These are phyloP conservation scores for Eleginops maclovinus DNA, from an alignment of 2,113 vertebrate species.

Conservation along the genomic window DNA sequence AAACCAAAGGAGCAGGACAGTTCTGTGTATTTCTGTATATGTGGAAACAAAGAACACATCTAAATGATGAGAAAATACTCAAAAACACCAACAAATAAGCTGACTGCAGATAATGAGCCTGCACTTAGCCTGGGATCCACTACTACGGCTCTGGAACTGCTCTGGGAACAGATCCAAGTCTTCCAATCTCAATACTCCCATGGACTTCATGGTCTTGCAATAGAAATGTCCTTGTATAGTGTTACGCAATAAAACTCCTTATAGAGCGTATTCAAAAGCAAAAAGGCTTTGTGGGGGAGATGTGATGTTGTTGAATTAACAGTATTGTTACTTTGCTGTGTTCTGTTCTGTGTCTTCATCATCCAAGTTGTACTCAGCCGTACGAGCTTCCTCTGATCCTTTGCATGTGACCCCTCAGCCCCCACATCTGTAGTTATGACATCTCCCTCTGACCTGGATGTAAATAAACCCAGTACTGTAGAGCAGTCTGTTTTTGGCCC, in stretches of 20 bases:
- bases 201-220: slow-evolving; percentile 63
- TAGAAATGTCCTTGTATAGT: slow-evolving; percentile 64
- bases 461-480: slow-evolving; percentile 91
- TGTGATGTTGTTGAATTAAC: slow-evolving; percentile 61
- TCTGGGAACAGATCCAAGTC: slow-evolving; percentile 75
- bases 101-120: slow-evolving; percentile 36
- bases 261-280: slow-evolving; percentile 74
- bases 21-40: slow-evolving; percentile 26
- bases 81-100: slow-evolving; percentile 68
- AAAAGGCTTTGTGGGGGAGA: slow-evolving; percentile 52
- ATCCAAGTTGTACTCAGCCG: slow-evolving; percentile 59
- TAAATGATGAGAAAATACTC: slow-evolving; percentile 49
- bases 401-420: slow-evolving; percentile 75
- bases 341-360: slow-evolving; percentile 71
- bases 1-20: slow-evolving; percentile 64
- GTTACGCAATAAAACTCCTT: slow-evolving; percentile 72
- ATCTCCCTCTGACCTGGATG: slow-evolving; percentile 83
- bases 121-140: slow-evolving; percentile 48
- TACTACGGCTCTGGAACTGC: slow-evolving; percentile 47
- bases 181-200: slow-evolving; percentile 72
- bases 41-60: slow-evolving; percentile 22
- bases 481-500: slow-evolving; percentile 87
- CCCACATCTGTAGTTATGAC: slow-evolving; percentile 72
- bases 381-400: slow-evolving; percentile 63
- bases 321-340: slow-evolving; percentile 68